Conservation (phyloP, 2,113 vertebrate species). For the Callaeas wilsoni region DNA sequence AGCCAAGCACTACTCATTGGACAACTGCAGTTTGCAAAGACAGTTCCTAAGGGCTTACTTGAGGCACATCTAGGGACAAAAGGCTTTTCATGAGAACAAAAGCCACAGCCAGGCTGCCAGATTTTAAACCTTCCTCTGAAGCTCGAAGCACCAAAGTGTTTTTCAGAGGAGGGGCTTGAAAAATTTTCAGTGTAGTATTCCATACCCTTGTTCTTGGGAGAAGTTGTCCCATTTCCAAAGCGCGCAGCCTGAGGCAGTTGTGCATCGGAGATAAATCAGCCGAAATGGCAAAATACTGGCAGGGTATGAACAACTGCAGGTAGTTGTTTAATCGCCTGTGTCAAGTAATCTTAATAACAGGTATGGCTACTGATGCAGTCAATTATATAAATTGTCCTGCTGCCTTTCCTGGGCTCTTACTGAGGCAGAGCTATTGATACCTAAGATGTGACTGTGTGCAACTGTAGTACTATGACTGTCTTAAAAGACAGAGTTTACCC, state of each 20-base stretch:
- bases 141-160: background rate
- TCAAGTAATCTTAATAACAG: slow-evolving; percentile 43
- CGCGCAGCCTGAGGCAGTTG: background rate
- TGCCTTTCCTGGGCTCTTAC: background rate
- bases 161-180: background rate
- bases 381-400: slow-evolving; percentile 20
- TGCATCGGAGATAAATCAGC: background rate
- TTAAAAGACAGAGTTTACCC: background rate
- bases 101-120: background rate
- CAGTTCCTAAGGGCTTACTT: background rate
- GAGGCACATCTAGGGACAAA: background rate
- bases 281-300: background rate
- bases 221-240: background rate
- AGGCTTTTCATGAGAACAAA: background rate
- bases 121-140: background rate
- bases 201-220: background rate
- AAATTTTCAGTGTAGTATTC: background rate
- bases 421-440: background rate
- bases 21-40: background rate
- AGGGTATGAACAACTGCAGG: background rate
- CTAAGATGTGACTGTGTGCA: background rate
- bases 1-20: background rate
- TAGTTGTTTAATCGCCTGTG: slow-evolving; percentile 10
- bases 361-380: slow-evolving; percentile 3
- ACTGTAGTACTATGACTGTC: background rate